phyloP scores from a whole-genome alignment of 53 echinoderm and acorn worm species.

The Paracentrotus lividus region DNA sequence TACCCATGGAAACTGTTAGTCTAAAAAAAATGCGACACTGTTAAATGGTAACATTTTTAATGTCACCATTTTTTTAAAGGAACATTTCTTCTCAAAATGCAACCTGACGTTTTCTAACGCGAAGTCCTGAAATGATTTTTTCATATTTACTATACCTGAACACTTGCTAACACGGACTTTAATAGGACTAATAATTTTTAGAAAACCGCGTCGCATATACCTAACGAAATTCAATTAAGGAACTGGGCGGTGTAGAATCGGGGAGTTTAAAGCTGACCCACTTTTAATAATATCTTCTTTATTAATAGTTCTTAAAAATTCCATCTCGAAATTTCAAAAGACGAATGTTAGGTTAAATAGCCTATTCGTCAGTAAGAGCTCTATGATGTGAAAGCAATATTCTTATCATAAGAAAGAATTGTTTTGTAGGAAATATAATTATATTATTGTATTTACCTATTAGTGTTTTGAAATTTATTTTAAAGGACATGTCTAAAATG shows the following conservation, averaged over 20 bases:
- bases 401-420: background rate
- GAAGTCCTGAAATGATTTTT: no score
- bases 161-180: no score
- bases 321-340: background rate
- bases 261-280: background rate
- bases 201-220: no score
- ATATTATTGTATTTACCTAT: no score
- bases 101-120: background rate
- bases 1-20: no score
- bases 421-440: background rate
- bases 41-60: background rate
- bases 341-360: background rate
- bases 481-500: background rate
- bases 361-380: background rate
- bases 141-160: no score
- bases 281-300: no score
- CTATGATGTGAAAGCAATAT: background rate
- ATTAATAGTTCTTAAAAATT: background rate
- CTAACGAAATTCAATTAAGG: background rate
- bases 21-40: no score
- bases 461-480: background rate
- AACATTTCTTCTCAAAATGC: background rate
- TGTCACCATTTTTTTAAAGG: background rate
- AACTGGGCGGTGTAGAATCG: background rate
- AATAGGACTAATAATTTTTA: no score